Evolutionary conservation across 2,888 invertebrate genomes (phyloP).

Genomic region (Ypsolopha scabrella): DNA sequence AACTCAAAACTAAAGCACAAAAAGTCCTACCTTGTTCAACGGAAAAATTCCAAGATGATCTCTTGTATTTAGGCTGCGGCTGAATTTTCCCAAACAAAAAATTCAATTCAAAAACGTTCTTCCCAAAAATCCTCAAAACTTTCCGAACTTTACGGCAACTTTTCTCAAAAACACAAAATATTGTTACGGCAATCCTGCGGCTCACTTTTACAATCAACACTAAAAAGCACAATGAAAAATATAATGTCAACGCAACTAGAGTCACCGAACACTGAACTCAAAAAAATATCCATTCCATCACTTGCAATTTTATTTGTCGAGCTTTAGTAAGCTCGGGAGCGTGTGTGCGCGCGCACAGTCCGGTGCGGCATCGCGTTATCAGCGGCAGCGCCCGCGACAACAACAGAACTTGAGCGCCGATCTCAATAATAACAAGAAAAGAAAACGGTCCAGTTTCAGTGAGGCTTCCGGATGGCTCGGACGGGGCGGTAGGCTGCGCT

Average conservation of each 20-base stretch:
- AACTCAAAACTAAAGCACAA: not conserved
- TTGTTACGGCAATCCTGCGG: conserved; percentile 16
- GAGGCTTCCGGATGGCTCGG: conserved; percentile 67
- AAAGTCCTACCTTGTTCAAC: conserved; percentile 26
- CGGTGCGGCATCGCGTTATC: conserved; percentile 67
- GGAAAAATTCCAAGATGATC: conserved; percentile 17
- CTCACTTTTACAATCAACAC: conserved; percentile 35
- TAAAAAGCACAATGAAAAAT: conserved; percentile 20
- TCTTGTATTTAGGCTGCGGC: conserved; percentile 4
- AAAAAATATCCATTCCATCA: conserved; percentile 53
- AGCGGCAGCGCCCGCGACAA: conserved; percentile 65
- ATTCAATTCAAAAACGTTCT: too few relatives aligned
- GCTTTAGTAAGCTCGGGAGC: conserved; percentile 48
- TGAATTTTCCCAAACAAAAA: not conserved
- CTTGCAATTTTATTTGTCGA: conserved; percentile 35
- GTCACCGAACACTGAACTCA: conserved; percentile 26
- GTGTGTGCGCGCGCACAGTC: conserved; percentile 55
- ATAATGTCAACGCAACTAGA: conserved; percentile 11
- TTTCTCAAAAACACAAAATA: conserved; percentile 21
- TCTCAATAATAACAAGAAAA: conserved; percentile 71
- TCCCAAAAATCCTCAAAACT: not conserved
- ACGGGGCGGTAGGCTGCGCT: conserved; percentile 44
- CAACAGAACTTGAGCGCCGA: conserved; percentile 68
- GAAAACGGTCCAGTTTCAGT: conserved; percentile 72
- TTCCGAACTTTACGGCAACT: not conserved